Evolutionary conservation across 2,797 vertebrate genomes (phyloP), one percentile per base, ranked within the genome.

Genomic region (Crocidura indochinensis): DNA sequence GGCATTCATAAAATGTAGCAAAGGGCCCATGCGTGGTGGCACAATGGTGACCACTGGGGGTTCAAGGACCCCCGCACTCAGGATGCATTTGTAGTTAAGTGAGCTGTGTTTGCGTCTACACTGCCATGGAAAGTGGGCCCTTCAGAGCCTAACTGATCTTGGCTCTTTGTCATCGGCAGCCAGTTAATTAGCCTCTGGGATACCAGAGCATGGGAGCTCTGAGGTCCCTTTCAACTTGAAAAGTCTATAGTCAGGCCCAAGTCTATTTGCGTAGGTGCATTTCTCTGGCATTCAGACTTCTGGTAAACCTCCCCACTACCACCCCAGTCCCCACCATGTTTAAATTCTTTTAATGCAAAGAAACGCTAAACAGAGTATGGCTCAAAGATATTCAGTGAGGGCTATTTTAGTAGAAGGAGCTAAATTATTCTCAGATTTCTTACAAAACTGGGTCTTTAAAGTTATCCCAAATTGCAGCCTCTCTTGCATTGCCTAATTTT

Each of bases 1-100:
- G 93, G 93, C 93, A 95, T 95, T 95, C 92, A 97, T 94, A 93
- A 95, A 95, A 91, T 85, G 91, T 60, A 95, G 92, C 92, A 86
- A 56, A 96, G 84, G 94, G 86, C 81, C 94, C 91, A 91, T 91
- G 19, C 56, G n/a, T 76, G 79, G 91, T 62, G 95, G 93, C 86
- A 88, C 74, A 62, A 82, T 74, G 71, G 31, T 90, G 91, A 94
- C 90, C 94, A 95, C 22, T 81, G 53, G 65, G 51, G 94, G 90
- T 96, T 95, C 92, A 93, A 91, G 87, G 51, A 77, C 82, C 83
- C 73, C 73, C 15, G 94, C 87, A 85, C 79, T 89, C 90, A 91
- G 11, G 62, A 84, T 8, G 73, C 79, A 91, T 93, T 95, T 95
- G 87, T 92, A 90, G 91, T 79, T 75, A 93, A 92, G 84, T 29